Percentiles rank a stretch among this genome's conserved stretches.
These are phyloP conservation scores for Ceryle rudis DNA, from an alignment of 2,797 vertebrate species.

Conservation along the genomic window DNA sequence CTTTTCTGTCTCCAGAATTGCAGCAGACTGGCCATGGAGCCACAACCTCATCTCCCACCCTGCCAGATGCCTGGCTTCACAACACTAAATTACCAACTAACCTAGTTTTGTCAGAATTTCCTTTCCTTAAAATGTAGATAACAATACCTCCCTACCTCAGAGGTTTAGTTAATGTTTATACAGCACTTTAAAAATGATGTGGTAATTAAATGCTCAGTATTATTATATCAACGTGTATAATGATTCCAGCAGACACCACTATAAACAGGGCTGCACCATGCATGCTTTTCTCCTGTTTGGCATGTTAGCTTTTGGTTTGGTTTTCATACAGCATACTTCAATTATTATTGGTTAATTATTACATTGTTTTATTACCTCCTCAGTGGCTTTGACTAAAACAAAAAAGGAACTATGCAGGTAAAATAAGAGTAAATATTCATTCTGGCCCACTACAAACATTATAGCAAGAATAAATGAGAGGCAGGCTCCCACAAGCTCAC, in stretches of 20 bases:
- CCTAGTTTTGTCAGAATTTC: background rate
- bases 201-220: conserved; percentile 66
- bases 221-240: conserved; percentile 62
- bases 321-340: conserved; percentile 31
- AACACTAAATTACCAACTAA: background rate
- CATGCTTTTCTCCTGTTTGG: conserved; percentile 50
- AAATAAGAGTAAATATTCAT: background rate
- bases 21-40: fast-evolving
- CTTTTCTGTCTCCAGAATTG: background rate
- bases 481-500: background rate
- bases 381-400: conserved; percentile 28
- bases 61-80: background rate
- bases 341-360: conserved; percentile 51
- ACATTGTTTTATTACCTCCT: conserved; percentile 16
- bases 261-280: conserved; percentile 37
- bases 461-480: background rate
- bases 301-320: conserved; percentile 49
- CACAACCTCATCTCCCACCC: background rate
- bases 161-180: conserved; percentile 65
- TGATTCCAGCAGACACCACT: conserved; percentile 49
- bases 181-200: conserved; percentile 51
- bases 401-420: background rate
- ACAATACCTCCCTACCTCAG: conserved; percentile 58
- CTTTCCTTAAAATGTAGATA: conserved; percentile 27
- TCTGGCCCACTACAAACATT: background rate